phyloP scores from a whole-genome alignment of 2,797 vertebrate species.

The Eulemur rubriventer region DNA sequence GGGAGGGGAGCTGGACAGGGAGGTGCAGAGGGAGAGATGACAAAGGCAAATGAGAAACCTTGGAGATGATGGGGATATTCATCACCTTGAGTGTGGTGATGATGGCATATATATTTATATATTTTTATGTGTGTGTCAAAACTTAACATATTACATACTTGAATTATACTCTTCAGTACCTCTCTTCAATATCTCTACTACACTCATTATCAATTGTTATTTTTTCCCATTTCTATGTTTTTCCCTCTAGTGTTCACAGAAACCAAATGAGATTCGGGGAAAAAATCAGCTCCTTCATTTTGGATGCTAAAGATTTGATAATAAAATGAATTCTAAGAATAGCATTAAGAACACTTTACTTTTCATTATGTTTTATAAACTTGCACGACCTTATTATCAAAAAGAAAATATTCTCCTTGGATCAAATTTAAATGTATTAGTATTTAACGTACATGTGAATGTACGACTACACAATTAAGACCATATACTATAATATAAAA shows the following conservation, averaged over 20 bases:
- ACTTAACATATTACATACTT: neutral
- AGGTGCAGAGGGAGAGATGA: neutral
- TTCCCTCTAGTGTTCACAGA: neutral
- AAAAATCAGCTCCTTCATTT: neutral
- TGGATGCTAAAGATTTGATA: neutral
- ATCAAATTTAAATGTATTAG: neutral
- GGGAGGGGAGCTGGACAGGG: neutral
- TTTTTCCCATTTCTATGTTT: neutral
- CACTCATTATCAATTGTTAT: neutral
- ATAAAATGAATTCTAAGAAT: constrained; percentile 30
- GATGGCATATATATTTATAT: neutral
- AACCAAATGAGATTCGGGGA: neutral
- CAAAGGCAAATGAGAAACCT: neutral
- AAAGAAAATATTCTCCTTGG: neutral
- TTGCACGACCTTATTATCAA: neutral
- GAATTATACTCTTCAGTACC: neutral
- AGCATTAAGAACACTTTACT: neutral
- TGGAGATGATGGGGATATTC: neutral
- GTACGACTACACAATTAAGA: neutral
- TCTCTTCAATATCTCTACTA: neutral
- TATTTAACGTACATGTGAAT: neutral
- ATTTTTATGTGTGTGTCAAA: neutral
- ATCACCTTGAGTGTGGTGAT: neutral
- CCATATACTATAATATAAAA: no score
- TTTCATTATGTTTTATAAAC: constrained; percentile 9